Percentiles rank a stretch among this genome's conserved stretches.
Conservation (phyloP, 2,113 vertebrate species). For the Malaclemys terrapin region DNA sequence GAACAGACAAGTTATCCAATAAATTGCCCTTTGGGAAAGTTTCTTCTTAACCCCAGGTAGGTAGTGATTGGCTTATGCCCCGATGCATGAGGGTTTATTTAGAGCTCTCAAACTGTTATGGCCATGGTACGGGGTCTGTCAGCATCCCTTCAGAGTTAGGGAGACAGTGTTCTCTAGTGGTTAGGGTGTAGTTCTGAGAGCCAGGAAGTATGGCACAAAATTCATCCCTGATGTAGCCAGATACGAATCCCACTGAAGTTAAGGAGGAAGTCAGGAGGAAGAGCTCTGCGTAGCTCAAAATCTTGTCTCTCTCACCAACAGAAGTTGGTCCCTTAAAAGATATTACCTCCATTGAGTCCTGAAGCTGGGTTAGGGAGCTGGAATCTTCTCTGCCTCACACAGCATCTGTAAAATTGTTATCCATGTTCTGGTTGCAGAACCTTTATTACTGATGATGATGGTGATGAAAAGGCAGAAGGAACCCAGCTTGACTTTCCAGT, state of each 20-base stretch:
- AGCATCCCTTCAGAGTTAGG: background rate
- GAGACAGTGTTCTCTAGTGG: background rate
- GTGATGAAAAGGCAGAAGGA: background rate
- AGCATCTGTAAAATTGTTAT: background rate
- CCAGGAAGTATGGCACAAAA: background rate
- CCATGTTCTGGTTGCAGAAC: background rate
- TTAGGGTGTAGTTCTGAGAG: background rate
- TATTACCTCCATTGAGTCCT: background rate
- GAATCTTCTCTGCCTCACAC: background rate
- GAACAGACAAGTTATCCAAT: background rate
- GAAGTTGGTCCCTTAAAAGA: background rate
- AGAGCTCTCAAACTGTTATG: background rate
- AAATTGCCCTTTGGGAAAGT: background rate
- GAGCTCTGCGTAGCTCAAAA: background rate
- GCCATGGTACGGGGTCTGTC: background rate
- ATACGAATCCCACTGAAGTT: background rate
- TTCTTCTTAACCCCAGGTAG: background rate
- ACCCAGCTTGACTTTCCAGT: background rate
- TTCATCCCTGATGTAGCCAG: background rate
- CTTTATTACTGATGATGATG: background rate
- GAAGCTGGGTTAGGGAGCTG: fast-evolving
- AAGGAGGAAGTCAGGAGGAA: background rate
- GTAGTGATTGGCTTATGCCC: background rate
- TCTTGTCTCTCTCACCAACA: background rate
- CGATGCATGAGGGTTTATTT: background rate